These are phyloP conservation scores for Salmo trutta DNA, from an alignment of 2,797 vertebrate species.

Conservation along the genomic window DNA sequence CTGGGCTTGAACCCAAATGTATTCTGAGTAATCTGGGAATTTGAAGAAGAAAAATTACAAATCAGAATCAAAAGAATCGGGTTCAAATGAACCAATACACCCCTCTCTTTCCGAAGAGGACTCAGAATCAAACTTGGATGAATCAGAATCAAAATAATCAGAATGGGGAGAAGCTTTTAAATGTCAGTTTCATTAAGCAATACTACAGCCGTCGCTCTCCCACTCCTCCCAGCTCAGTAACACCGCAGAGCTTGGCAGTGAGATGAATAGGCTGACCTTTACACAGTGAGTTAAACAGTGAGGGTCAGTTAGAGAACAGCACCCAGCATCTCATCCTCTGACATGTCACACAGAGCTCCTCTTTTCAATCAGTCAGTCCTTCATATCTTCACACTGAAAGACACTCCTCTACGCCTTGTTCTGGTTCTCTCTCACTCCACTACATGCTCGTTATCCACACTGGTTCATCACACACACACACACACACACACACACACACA, in stretches of 20 bases:
- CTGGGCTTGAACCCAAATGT: conserved; percentile 36
- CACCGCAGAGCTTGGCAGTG: conserved; percentile 24
- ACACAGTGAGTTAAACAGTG: conserved; percentile 62
- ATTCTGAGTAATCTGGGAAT: conserved; percentile 20
- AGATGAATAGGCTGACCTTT: conserved; percentile 60
- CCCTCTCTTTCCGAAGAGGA: too few species aligned
- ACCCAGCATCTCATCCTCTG: background rate
- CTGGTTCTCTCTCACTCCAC: conserved; percentile 32
- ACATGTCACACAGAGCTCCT: conserved; percentile 38
- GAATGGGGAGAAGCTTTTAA: conserved; percentile 19
- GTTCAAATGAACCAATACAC: too few species aligned
- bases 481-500: background rate
- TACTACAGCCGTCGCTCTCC: conserved; percentile 15
- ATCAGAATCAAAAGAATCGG: background rate
- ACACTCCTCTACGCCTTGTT: conserved; percentile 44
- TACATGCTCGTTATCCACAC: conserved; percentile 36
- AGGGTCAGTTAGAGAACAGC: conserved; percentile 43
- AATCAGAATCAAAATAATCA: conserved; percentile 35
- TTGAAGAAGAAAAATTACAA: background rate
- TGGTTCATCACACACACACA: too few species aligned
- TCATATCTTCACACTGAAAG: conserved; percentile 41
- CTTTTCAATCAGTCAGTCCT: conserved; percentile 54
- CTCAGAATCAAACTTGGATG: too few species aligned
- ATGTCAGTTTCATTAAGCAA: conserved; percentile 43
- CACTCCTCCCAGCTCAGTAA: conserved; percentile 18